These are phyloP conservation scores for Ephialtes manifestator DNA, from an alignment of 2,888 invertebrate species.

Conservation along the genomic window DNA sequence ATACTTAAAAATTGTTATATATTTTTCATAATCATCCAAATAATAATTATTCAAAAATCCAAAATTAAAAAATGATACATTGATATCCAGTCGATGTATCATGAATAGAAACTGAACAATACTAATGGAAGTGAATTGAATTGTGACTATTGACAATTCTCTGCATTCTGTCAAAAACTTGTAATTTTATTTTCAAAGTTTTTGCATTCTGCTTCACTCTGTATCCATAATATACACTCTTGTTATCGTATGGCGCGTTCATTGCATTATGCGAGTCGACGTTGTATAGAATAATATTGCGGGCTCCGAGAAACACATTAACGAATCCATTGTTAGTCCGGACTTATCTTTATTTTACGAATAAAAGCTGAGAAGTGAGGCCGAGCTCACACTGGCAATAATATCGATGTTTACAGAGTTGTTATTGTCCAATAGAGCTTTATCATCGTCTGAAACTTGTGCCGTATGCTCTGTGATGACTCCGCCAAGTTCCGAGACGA, in stretches of 20 bases:
- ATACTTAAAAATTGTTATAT: too few relatives aligned
- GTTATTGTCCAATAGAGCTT: constrained; percentile 40
- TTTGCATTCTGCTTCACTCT: neutral
- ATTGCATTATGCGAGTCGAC: constrained; percentile 6
- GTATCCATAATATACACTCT: neutral
- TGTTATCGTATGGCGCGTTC: constrained; percentile 29
- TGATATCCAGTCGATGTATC: too few relatives aligned
- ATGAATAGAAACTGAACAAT: too few relatives aligned
- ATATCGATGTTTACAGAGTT: constrained; percentile 30
- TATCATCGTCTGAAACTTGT: constrained; percentile 31
- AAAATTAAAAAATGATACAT: too few relatives aligned
- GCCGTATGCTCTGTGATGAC: neutral
- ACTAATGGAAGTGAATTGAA: too few relatives aligned
- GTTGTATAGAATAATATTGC: constrained; percentile 7
- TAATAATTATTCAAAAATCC: too few relatives aligned
- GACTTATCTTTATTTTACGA: constrained; percentile 64
- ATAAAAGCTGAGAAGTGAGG: constrained; percentile 49
- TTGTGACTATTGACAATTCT: too few relatives aligned
- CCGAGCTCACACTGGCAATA: neutral
- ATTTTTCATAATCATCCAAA: too few relatives aligned
- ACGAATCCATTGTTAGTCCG: constrained; percentile 68
- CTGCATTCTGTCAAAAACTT: too few relatives aligned
- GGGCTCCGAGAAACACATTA: constrained; percentile 64
- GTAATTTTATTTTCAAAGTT: neutral
- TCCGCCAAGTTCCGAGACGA: constrained; percentile 32